Base-by-base conservation (phyloP, 2,113 vertebrate species). In the Parus major region DNA sequence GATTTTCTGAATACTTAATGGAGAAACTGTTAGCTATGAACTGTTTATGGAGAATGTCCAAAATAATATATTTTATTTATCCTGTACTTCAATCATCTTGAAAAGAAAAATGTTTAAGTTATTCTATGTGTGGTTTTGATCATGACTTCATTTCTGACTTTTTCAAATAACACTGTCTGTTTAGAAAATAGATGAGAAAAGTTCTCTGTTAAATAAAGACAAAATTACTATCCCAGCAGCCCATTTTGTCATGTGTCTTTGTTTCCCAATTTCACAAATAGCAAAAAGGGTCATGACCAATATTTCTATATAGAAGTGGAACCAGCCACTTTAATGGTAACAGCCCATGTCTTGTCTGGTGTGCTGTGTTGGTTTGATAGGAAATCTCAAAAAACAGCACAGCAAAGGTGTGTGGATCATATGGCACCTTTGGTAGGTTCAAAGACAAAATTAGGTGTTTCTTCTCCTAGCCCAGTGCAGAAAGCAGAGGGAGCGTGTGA, bases 141-240 rank as follows among this genome's bases (percentile, higher is more conserved):
- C 8, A 28, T 85, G 13, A 41, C n/a, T 86, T 90, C 16, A 12
- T 69, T 77, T 83, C 27, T 76, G 47, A 41, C 53, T 52, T 80
- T 79, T 82, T 88, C 35, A 64, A 82, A 64, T 87, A 79, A 50
- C 28, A 18, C 27, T 86, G 11, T 18, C 24, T 56, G 18, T 86
- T 88, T 75, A 84, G 28, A 75, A 93, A 94, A 60, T 28, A 17
- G 41, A 39, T 93, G 81, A 86, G 39, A 65, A 50, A 63, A 68
- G 5, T 73, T 66, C 36, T 60, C 42, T 76, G 10, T 61, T 89
- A 81, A 97, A 95, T 94, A 94, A 95, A 93, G 61, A n/a, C 8
- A 36, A 18, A 31, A 35, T 22, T 4, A 44, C 29, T 60, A 24
- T 83, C 64, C 27, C 33, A 80, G 36, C n/a, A 77, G 55, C 15